Evolutionary conservation across 1,140 invertebrate species (phyloP), one percentile per base, ranked within the genome.

Genomic region (Achatina immaculata): DNA sequence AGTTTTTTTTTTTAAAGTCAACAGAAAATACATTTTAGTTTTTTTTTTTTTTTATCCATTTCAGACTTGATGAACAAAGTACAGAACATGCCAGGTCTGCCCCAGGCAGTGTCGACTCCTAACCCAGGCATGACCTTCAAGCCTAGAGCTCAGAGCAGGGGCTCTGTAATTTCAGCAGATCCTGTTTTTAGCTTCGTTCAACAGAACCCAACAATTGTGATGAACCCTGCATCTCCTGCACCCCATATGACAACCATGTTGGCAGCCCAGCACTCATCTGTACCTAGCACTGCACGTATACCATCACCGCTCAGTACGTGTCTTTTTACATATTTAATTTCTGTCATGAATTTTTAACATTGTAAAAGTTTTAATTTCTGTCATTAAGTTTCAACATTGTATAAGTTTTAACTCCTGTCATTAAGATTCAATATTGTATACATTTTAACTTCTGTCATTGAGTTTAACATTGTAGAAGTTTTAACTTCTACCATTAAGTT

Each of bases 81-180:
- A 34, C 43, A 42, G 19, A 73, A 19, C 43, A 51, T 43, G 0
- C 71, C 43, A 14, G 71, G 71, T 7, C 11, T 73, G 7, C 82
- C 78, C 19, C 77, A 83, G 94, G 94, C 93, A 3, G 93, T 95
- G 89, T 85, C 91, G 71, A 90, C 89, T 31, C 90, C 91, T 78
- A 88, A 89, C 1, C 78, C 78, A 3, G 81, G 83, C 31, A 48
- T 80, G 0, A 38, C 65, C 24, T 66, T 95, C 62, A 93, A 95
- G 84, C 95, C 95, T 85, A 95, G 96, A 88, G 90, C 95, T 28
- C 85, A 93, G 90, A 95, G 95, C 91, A 66, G 69, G 51, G 69
- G 31, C 31, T 51, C 74, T 14, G n/a, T 76, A 19, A 55, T 77
- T 24, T 94, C 94, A 93, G 19, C 93, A 94, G 91, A 94, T 94